Percentiles rank a stretch among this genome's conserved stretches.
Conservation (phyloP, 1,140 invertebrate species). For the Procambarus virginalis region DNA sequence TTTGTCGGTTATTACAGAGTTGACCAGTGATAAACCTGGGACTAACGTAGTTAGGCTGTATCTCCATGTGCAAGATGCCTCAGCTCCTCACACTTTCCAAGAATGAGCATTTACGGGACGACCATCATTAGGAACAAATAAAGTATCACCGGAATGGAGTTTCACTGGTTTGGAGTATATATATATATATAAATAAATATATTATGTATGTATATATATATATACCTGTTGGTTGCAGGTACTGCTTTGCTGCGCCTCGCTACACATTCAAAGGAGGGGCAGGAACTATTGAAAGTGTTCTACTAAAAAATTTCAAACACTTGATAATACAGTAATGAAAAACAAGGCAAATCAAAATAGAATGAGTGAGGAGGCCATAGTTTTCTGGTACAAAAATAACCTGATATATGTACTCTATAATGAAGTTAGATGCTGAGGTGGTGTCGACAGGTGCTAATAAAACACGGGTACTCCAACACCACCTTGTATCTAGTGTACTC, state of each 20-base stretch:
- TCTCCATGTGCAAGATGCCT: slow-evolving; percentile 57
- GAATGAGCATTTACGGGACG: slow-evolving; percentile 67
- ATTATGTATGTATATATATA: slow-evolving; percentile 38
- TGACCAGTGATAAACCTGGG: slow-evolving; percentile 35
- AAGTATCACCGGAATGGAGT: slow-evolving; percentile 68
- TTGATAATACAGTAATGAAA: slow-evolving; percentile 26
- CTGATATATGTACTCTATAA: slow-evolving; percentile 65
- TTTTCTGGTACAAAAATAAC: slow-evolving; percentile 69
- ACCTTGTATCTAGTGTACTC: slow-evolving; percentile 55
- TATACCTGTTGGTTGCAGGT: slow-evolving; percentile 60
- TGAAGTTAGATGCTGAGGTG: slow-evolving; percentile 51
- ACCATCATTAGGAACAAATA: slow-evolving; percentile 67
- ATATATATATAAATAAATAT: slow-evolving; percentile 53
- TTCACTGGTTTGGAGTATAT: slow-evolving; percentile 60
- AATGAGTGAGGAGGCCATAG: slow-evolving; percentile 67
- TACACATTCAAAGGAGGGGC: slow-evolving; percentile 45
- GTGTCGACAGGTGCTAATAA: slow-evolving; percentile 39
- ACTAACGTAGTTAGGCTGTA: slow-evolving; percentile 50
- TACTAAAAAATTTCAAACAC: slow-evolving; percentile 50
- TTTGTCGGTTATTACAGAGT: slow-evolving; percentile 36
- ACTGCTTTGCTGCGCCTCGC: slow-evolving; percentile 61
- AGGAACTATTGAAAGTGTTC: slow-evolving; percentile 65
- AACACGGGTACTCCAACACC: slow-evolving; percentile 36
- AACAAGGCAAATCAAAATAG: slow-evolving; percentile 51
- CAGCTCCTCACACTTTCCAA: slow-evolving; percentile 67